Evolutionary conservation across 2,113 vertebrate species (phyloP), one percentile per base, ranked within the genome.

Genomic region (Melierax canorus): DNA sequence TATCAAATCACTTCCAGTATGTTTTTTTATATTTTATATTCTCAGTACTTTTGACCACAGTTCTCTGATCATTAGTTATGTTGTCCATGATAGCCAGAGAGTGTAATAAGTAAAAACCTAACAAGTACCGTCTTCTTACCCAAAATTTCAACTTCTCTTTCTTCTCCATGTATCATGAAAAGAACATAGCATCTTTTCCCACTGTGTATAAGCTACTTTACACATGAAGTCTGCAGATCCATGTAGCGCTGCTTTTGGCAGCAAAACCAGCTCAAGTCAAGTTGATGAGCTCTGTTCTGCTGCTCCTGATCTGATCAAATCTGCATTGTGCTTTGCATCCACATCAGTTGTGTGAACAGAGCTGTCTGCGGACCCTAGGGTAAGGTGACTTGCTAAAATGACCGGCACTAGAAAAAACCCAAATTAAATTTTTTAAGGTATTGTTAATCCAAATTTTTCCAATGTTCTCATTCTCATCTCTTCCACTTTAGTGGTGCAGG

Each of bases 391-490:
- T 0, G 0, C 34, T 84, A 80, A 88, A 94, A 80, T 41, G 5
- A 77, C 8, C 0, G 0, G 23, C n/a, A 71, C 15, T 63, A 6
- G 77, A 64, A 76, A 66, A 27, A 14, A 0, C 1, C 20, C n/a
- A 63, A 64, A 72, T 45, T 24, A 59, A 32, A 1, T 66, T 50
- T 41, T 84, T 80, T 39, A 66, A 67, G 10, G 7, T 69, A 58
- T 34, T 71, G 12, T 34, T 93, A 72, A 68, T 64, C 24, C 58
- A 58, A 11, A 2, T 38, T n/a, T 83, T 88, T 29, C 41, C 48
- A 69, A 8, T 0, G 0, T 82, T 90, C n/a, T 74, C 4, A 26
- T 71, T 84, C 45, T 88, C 18, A n/a, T 63, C 41, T 80, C 32
- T 80, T 79, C 32, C 0, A 7, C n/a, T 77, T 50, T 2, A 79